These are phyloP conservation scores for Drosophila sucinea DNA, from an alignment of 1,140 invertebrate species.

Conservation along the genomic window DNA sequence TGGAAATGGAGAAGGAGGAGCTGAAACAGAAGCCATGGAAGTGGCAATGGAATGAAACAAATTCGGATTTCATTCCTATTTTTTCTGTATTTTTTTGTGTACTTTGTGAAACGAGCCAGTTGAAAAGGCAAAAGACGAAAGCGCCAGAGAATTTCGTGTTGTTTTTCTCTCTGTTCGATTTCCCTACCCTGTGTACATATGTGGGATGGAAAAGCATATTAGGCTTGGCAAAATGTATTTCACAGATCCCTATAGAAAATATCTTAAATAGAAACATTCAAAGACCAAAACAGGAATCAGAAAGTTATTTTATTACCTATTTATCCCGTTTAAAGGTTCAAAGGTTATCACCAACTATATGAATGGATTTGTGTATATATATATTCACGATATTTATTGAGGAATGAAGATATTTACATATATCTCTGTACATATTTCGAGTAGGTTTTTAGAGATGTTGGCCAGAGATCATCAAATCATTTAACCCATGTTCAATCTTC, in stretches of 20 bases:
- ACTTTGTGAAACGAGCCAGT: conserved; percentile 69
- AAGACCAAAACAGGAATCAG: too few relatives aligned
- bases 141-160: conserved; percentile 60
- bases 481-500: too few relatives aligned
- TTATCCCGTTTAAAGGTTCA: too few relatives aligned
- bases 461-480: too few relatives aligned
- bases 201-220: not conserved
- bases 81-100: conserved; percentile 64
- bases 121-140: conserved; percentile 61
- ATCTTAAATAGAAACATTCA: too few relatives aligned
- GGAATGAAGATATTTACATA: too few relatives aligned
- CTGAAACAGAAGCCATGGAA: conserved; percentile 57
- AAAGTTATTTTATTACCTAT: too few relatives aligned
- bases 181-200: conserved; percentile 32
- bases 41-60: conserved; percentile 78
- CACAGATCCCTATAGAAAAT: not conserved
- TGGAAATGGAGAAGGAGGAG: conserved; percentile 35
- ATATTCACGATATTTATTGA: too few relatives aligned
- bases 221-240: not conserved
- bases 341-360: too few relatives aligned
- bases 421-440: too few relatives aligned
- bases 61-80: conserved; percentile 67
- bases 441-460: too few relatives aligned
- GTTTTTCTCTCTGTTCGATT: conserved; percentile 50
- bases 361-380: too few relatives aligned